Evolutionary conservation across 2,888 invertebrate genomes (phyloP).

Genomic region (Lithophane ornitopus): DNA sequence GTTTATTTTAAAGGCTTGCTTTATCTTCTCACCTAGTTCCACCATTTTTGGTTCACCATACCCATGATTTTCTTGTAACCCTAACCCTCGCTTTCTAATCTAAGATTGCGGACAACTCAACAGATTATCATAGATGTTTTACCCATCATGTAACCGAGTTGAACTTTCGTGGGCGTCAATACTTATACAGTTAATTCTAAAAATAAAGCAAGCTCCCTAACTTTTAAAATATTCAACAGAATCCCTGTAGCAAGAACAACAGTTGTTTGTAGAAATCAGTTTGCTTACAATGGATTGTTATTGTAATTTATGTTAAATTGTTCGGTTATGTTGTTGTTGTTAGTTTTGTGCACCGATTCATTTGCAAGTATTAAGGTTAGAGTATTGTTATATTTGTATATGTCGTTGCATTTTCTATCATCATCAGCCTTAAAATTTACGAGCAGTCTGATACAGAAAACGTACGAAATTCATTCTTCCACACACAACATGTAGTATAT

Average conservation of each 20-base stretch:
- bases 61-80: not conserved
- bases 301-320: constrained; percentile 82
- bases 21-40: not conserved
- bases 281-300: constrained; percentile 72
- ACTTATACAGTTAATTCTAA: constrained; percentile 59
- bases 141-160: constrained; percentile 8
- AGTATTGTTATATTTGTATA: constrained; percentile 17
- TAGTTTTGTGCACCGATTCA: constrained; percentile 67
- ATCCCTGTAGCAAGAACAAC: constrained; percentile 62
- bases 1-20: not conserved
- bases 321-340: constrained; percentile 61
- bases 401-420: constrained; percentile 28
- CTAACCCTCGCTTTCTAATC: too few relatives aligned
- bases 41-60: too few relatives aligned
- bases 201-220: constrained; percentile 60
- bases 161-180: constrained; percentile 45
- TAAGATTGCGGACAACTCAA: not conserved
- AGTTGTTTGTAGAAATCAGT: constrained; percentile 65
- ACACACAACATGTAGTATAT: not conserved
- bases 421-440: not conserved
- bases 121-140: constrained; percentile 2
- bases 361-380: constrained; percentile 61
- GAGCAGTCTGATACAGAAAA: not conserved
- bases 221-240: constrained; percentile 61
- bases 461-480: too few relatives aligned